These are phyloP conservation scores for Germaria angustata DNA, from an alignment of 2,888 invertebrate species.

Conservation along the genomic window DNA sequence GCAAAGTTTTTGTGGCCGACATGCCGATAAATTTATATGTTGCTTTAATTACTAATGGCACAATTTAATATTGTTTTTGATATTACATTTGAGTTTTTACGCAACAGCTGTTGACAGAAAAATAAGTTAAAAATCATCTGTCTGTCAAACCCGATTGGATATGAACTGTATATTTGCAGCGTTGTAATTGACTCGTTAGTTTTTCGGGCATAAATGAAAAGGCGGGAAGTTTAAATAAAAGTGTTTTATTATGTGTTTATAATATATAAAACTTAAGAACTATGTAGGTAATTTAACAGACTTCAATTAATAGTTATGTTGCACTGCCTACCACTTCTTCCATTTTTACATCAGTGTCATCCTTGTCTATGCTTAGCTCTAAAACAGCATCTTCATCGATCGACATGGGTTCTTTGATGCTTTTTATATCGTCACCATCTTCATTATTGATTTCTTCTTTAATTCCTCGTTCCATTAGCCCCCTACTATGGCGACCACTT, in stretches of 20 bases:
- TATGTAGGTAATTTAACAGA: neutral
- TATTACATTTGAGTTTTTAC: constrained; percentile 15
- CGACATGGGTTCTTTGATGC: constrained; percentile 71
- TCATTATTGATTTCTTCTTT: constrained; percentile 33
- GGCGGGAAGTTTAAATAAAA: neutral
- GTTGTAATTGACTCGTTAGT: constrained; percentile 29
- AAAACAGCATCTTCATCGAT: constrained; percentile 76
- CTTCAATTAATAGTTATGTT: neutral
- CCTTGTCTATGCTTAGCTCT: constrained; percentile 76
- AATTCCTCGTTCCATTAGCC: constrained; percentile 48
- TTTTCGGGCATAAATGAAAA: neutral
- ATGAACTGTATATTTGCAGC: neutral
- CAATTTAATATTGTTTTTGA: neutral
- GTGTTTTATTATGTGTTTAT: neutral
- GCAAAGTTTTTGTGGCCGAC: constrained; percentile 75
- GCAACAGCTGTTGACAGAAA: constrained; percentile 39
- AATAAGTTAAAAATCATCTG: neutral
- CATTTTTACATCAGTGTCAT: constrained; percentile 72
- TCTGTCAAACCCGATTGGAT: constrained; percentile 18
- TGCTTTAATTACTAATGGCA: neutral
- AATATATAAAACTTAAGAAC: neutral
- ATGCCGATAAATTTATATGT: constrained; percentile 64
- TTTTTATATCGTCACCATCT: constrained; percentile 67
- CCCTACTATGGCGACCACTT: constrained; percentile 25
- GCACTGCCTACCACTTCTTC: constrained; percentile 56